Conservation (phyloP, 2,113 vertebrate species). For the Lichenostomus cassidix region DNA sequence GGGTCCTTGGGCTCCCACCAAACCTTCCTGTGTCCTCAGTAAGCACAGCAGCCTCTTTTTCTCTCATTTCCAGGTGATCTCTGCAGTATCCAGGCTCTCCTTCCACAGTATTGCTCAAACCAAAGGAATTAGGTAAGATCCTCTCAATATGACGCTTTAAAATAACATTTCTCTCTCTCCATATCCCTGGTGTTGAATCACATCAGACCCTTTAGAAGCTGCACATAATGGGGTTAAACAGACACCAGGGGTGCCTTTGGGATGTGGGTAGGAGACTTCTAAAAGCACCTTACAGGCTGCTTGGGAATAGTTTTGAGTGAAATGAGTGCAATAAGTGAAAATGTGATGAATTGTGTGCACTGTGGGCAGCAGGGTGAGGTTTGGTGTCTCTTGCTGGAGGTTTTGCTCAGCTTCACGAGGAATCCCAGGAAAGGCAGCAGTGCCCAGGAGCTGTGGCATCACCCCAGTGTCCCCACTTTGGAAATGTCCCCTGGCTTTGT, state of each 20-base stretch:
- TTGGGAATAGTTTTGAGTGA: neutral
- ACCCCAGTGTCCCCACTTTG: neutral
- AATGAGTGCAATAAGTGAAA: neutral
- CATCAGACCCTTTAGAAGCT: neutral
- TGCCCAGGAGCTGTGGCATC: neutral
- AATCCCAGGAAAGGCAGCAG: neutral
- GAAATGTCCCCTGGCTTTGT: neutral
- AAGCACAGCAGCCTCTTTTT: neutral
- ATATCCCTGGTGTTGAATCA: neutral
- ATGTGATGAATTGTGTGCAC: accelerated
- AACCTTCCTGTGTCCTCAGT: neutral
- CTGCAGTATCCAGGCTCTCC: slow-evolving; percentile 90
- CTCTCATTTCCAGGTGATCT: slow-evolving; percentile 87
- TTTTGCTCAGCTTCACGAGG: neutral
- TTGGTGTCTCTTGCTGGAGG: neutral
- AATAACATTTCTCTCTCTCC: neutral
- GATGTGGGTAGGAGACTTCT: neutral
- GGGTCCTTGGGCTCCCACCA: neutral
- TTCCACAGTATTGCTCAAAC: slow-evolving; percentile 92
- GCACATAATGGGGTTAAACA: neutral
- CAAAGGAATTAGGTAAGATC: slow-evolving; percentile 92
- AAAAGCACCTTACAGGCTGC: neutral
- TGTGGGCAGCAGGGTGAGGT: neutral
- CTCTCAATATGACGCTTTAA: neutral
- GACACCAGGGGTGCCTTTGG: neutral